phyloP scores from a whole-genome alignment of 2,113 vertebrate species.

The Odocoileus hemionus region DNA sequence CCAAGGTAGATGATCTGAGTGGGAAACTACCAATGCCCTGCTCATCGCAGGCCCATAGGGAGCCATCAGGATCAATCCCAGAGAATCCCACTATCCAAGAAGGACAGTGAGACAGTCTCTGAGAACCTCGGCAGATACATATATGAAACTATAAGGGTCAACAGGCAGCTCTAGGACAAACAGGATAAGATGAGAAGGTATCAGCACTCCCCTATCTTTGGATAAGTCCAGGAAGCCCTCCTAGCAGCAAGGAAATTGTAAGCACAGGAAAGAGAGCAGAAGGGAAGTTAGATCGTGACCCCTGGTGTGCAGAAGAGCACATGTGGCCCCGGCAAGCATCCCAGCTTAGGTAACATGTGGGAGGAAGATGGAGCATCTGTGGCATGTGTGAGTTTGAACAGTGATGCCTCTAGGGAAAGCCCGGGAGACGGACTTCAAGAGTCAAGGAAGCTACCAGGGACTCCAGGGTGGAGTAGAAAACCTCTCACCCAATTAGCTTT shows the following conservation, averaged over 20 bases:
- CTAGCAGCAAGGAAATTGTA: background rate
- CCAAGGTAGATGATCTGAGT: background rate
- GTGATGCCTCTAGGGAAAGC: background rate
- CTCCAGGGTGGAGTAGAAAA: background rate
- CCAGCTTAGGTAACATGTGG: background rate
- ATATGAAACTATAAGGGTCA: background rate
- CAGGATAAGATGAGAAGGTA: background rate
- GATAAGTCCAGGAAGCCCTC: background rate
- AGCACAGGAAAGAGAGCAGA: background rate
- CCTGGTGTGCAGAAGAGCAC: background rate
- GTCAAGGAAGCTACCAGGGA: background rate
- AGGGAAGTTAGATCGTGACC: background rate
- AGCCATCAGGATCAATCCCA: background rate
- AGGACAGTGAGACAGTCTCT: background rate
- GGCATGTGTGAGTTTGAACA: background rate
- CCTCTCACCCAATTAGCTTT: background rate
- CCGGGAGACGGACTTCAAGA: too few relatives aligned
- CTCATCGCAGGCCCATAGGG: background rate
- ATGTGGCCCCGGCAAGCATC: background rate
- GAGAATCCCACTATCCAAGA: background rate
- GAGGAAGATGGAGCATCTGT: too few relatives aligned
- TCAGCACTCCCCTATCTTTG: background rate
- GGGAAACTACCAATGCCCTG: background rate
- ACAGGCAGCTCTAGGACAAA: background rate
- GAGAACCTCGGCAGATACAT: background rate